Evolutionary conservation across 2,113 vertebrate species (phyloP).

Genomic region (Onychorhynchus coronatus): DNA sequence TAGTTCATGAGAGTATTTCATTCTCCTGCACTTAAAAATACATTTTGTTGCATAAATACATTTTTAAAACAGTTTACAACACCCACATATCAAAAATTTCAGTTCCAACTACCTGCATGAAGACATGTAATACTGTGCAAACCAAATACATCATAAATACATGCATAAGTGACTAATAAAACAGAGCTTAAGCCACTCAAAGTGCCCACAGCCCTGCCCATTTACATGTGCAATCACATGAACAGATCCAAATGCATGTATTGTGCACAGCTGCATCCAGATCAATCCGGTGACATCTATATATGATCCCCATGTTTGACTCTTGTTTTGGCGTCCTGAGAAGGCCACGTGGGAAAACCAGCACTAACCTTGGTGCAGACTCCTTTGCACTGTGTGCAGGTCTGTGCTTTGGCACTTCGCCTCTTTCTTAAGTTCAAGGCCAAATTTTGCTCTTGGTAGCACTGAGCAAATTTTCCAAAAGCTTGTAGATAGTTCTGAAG

Average conservation of each 20-base stretch:
- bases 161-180: background rate
- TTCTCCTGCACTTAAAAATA: background rate
- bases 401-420: background rate
- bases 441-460: background rate
- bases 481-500: background rate
- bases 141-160: background rate
- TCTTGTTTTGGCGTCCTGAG: background rate
- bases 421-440: background rate
- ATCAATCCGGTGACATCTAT: background rate
- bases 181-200: background rate
- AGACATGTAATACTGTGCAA: constrained; percentile 4
- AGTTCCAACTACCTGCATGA: background rate
- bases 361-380: background rate
- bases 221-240: background rate
- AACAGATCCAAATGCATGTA: background rate
- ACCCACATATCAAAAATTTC: background rate
- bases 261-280: background rate
- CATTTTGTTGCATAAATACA: background rate
- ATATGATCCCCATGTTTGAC: constrained; percentile 26
- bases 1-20: background rate
- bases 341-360: background rate
- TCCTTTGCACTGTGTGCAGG: background rate
- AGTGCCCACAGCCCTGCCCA: background rate
- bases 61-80: background rate
- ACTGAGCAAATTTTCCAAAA: background rate